Evolutionary conservation across 2,797 vertebrate genomes (phyloP), one percentile per base, ranked within the genome.

Genomic region (Phataginus tricuspis): DNA sequence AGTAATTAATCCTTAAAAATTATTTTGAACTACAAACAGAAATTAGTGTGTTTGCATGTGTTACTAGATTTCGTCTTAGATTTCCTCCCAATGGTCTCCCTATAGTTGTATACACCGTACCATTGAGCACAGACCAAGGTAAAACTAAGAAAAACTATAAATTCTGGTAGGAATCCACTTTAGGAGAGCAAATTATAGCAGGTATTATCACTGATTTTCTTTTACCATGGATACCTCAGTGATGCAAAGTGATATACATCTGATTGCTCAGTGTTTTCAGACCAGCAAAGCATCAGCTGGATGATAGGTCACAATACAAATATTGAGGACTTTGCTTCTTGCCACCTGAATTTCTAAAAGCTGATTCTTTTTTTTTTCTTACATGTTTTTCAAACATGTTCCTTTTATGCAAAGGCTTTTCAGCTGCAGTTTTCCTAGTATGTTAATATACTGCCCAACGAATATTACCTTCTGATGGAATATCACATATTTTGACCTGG

Each of bases 381-480:
- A 45, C 31, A 6, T 25, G 66, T 79, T 77, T 86, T 95, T 84
- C 49, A 92, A 90, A 85, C 9, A 21, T 74, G 6, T 64, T 91
- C 31, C 37, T 82, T 64, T 71, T 86, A 57, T 83, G 61, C 61
- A 9, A 45, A 61, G 61, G 31, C 37, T 79, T 91, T 88, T 90
- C 21, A 90, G 51, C 63, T 83, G 34, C 27, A 12, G 23, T 66
- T 96, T 85, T 75, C 84, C 90, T 51, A 92, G 34, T 69, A 57
- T 42, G 16, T 18, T 72, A 69, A 75, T 78, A 75, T 14, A 72
- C 4, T 91, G 53, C 25, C 39, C 25, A 86, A 82, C 51, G 72
- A 90, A 86, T 74, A 80, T 19, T 59, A 86, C 21, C 75, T 86
- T 85, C 68, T 95, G 84, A 94, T 72, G 39, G 96, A 88, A 95